Conservation (phyloP, 2,113 vertebrate species). For the Aleadryas rufinucha region DNA sequence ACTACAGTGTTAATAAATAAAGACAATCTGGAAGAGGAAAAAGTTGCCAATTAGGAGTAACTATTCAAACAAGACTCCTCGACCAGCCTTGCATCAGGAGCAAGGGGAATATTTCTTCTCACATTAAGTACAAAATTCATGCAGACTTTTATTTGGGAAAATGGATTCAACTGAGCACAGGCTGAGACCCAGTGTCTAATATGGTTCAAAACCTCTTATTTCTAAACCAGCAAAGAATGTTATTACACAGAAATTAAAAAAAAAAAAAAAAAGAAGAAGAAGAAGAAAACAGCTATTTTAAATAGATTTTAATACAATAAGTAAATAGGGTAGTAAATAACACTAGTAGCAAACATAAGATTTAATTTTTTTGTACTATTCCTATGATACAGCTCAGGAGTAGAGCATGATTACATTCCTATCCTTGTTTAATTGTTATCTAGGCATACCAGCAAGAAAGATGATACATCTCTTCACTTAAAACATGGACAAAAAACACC, state of each 20-base stretch:
- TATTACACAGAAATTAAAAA: not conserved
- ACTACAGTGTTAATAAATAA: not conserved
- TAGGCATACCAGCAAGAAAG: not conserved
- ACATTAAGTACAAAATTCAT: not conserved
- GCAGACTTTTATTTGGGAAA: not conserved
- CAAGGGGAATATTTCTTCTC: not conserved
- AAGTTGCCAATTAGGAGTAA: not conserved
- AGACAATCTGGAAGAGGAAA: not conserved
- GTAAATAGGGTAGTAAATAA: not conserved
- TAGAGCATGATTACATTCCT: not conserved
- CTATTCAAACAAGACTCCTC: not conserved
- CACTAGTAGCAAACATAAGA: not conserved
- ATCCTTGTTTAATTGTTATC: not conserved
- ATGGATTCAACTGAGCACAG: not conserved
- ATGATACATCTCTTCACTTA: not conserved
- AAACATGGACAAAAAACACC: not conserved
- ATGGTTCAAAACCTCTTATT: not conserved
- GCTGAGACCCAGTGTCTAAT: not conserved
- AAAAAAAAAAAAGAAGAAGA: not conserved
- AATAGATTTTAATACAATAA: not conserved
- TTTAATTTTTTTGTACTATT: not conserved
- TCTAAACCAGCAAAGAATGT: not conserved
- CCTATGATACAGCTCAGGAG: not conserved
- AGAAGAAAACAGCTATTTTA: no score
- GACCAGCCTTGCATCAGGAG: not conserved